Conservation (phyloP, 2,797 vertebrate species). For the Anguilla megastoma region DNA sequence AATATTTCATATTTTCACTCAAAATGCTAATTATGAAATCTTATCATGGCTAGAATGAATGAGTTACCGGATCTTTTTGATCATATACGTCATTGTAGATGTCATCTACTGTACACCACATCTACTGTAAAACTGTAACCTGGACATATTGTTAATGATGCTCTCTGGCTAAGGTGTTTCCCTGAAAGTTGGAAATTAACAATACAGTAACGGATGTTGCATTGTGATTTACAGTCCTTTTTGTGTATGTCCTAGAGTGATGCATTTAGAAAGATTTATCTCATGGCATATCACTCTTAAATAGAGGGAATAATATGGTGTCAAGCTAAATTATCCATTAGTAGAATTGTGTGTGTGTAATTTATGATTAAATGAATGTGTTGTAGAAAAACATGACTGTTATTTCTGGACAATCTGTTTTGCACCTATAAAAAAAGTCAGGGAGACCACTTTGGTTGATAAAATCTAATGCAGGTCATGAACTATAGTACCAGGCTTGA, state of each 20-base stretch:
- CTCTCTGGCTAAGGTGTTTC: background rate
- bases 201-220: background rate
- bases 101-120: background rate
- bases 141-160: background rate
- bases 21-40: background rate
- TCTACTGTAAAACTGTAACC: background rate
- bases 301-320: background rate
- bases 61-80: background rate
- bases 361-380: background rate
- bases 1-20: background rate
- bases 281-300: constrained; percentile 20
- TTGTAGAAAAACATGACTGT: background rate
- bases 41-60: background rate
- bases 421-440: background rate
- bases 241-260: constrained; percentile 28
- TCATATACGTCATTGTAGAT: background rate
- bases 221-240: constrained; percentile 29
- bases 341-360: background rate
- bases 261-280: constrained; percentile 19
- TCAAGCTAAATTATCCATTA: constrained; percentile 13
- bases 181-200: background rate
- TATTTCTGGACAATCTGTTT: background rate
- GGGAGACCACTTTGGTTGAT: background rate
- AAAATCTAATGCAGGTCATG: constrained; percentile 5
- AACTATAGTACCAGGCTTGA: background rate